phyloP scores from a whole-genome alignment of 2,797 vertebrate genomes.

The Cygnus olor region DNA sequence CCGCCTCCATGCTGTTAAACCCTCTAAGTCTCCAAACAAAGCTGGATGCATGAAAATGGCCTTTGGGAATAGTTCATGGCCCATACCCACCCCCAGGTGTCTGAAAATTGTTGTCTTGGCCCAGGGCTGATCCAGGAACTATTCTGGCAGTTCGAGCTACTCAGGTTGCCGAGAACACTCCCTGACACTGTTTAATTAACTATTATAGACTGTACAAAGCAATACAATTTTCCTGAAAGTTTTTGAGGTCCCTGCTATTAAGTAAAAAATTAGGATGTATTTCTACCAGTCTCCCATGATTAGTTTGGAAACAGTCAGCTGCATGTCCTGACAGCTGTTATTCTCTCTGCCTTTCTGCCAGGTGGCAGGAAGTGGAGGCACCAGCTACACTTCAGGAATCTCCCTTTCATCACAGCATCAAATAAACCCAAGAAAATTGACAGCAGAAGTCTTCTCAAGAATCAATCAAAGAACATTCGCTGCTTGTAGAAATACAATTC shows the following conservation, averaged over 20 bases:
- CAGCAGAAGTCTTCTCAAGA: not conserved
- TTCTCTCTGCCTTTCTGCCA: not conserved
- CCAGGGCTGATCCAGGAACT: rapidly evolving
- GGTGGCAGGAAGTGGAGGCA: not conserved
- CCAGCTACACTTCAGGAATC: not conserved
- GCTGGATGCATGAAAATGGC: not conserved
- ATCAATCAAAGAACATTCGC: not conserved
- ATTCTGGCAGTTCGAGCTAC: not conserved
- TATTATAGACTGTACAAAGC: not conserved
- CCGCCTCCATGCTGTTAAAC: not conserved
- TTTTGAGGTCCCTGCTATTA: not conserved
- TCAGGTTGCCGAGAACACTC: not conserved
- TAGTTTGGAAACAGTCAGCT: not conserved
- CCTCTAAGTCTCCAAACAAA: not conserved
- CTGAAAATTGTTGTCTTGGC: not conserved
- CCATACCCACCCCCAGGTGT: not conserved
- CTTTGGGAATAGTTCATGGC: not conserved
- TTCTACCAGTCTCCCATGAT: not conserved
- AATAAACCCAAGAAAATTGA: not conserved
- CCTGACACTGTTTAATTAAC: not conserved
- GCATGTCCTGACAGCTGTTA: not conserved
- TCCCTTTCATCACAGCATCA: not conserved
- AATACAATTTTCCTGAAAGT: not conserved
- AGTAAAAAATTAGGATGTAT: not conserved
- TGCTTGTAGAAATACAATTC: not conserved